Conservation (phyloP, 2,113 vertebrate species). For the Macheiramphus alcinus region DNA sequence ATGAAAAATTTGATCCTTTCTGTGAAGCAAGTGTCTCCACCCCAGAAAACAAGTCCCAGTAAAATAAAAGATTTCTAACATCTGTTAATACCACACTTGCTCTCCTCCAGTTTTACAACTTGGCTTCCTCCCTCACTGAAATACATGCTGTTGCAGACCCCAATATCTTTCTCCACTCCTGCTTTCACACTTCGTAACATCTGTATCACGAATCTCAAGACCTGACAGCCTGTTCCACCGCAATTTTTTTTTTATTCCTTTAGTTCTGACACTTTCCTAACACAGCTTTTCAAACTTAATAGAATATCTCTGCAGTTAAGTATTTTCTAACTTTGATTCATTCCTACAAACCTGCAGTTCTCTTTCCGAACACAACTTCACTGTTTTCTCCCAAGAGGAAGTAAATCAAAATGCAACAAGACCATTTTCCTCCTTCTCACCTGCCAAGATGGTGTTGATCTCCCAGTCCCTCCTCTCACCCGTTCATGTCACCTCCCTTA, state of each 20-base stretch:
- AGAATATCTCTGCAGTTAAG: background rate
- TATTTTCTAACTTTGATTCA: background rate
- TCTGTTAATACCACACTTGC: background rate
- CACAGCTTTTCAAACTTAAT: background rate
- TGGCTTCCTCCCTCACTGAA: background rate
- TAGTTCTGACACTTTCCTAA: background rate
- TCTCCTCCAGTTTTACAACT: background rate
- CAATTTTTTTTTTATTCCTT: background rate
- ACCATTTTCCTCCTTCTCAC: background rate
- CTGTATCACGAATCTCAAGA: background rate
- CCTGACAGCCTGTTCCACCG: background rate
- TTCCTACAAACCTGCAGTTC: background rate
- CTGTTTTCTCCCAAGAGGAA: background rate
- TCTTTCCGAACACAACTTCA: background rate
- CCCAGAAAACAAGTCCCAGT: background rate
- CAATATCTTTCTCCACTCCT: background rate
- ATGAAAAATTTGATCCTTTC: background rate
- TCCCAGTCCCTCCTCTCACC: background rate
- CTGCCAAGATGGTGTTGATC: background rate
- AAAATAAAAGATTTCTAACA: background rate
- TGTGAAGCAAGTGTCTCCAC: background rate
- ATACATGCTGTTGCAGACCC: background rate
- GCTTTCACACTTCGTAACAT: background rate
- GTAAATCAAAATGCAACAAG: background rate
- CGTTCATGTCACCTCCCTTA: accelerated